A percentile compares a stretch with the other conserved stretches of the same genome.
phyloP scores from a whole-genome alignment of 2,113 vertebrate species.

The Accipiter virgatus region DNA sequence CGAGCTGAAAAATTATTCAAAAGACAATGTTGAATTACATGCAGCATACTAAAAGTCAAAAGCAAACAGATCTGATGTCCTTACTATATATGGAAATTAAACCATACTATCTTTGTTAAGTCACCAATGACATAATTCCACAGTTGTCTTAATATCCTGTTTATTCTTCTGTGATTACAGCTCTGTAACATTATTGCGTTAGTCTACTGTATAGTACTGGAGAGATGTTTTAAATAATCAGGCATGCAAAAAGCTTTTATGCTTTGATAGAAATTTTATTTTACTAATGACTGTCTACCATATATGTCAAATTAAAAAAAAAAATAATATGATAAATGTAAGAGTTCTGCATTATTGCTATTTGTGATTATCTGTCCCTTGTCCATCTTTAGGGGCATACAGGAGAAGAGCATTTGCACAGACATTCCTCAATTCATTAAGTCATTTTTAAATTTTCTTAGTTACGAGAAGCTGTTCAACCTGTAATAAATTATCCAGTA shows the following conservation, averaged over 20 bases:
- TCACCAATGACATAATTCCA: neutral
- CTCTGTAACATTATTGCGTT: neutral
- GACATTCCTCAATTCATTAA: neutral
- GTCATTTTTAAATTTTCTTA: neutral
- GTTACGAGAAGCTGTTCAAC: neutral
- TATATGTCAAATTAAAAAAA: neutral
- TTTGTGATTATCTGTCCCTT: neutral
- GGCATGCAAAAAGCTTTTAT: neutral
- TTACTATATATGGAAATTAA: neutral
- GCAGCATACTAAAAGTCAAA: neutral
- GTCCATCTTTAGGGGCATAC: neutral
- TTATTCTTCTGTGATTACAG: neutral
- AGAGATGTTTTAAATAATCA: neutral
- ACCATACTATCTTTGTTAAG: neutral
- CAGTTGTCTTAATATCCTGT: neutral
- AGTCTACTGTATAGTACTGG: neutral
- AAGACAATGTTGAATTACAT: neutral
- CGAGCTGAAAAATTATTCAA: conserved; percentile 80
- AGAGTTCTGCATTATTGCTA: neutral
- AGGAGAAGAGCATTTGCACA: neutral
- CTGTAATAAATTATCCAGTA: neutral
- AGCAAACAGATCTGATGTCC: neutral
- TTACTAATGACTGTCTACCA: neutral
- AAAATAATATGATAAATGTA: neutral
- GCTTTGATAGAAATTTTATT: neutral